phyloP scores from a whole-genome alignment of 2,888 invertebrate genomes.

The Chloroclysta siterata region DNA sequence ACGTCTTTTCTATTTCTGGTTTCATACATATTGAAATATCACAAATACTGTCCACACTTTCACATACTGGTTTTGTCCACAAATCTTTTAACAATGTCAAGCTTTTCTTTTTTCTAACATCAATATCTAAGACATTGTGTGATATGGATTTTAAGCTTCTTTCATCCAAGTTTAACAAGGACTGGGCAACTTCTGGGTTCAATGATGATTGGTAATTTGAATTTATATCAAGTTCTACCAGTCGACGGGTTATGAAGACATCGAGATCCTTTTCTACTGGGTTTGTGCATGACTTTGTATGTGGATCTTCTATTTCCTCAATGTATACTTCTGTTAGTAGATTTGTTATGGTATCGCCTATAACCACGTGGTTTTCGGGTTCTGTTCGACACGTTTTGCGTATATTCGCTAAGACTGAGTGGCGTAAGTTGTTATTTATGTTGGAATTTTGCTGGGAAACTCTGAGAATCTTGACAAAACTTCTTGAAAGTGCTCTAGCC shows the following conservation, averaged over 20 bases:
- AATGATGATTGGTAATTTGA: conserved; percentile 49
- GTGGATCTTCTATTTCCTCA: conserved; percentile 43
- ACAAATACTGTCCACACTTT: conserved; percentile 32
- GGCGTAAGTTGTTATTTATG: conserved; percentile 61
- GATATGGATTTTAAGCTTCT: conserved; percentile 52
- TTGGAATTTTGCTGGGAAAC: conserved; percentile 58
- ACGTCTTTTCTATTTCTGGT: conserved; percentile 60
- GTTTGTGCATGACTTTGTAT: conserved; percentile 22
- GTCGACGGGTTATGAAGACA: conserved; percentile 61
- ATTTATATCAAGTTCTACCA: conserved; percentile 56
- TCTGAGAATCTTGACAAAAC: conserved; percentile 68
- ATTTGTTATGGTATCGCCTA: conserved; percentile 59
- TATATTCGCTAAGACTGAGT: conserved; percentile 64
- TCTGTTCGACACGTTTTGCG: conserved; percentile 64
- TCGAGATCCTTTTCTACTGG: conserved; percentile 57
- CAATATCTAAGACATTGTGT: conserved; percentile 62
- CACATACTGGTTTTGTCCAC: conserved; percentile 52
- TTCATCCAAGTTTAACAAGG: conserved; percentile 66
- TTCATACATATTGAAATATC: conserved; percentile 67
- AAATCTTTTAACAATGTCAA: conserved; percentile 56
- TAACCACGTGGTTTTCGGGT: conserved; percentile 60
- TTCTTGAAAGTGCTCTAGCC: conserved; percentile 64
- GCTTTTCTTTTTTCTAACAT: conserved; percentile 43
- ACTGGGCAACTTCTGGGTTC: conserved; percentile 68
- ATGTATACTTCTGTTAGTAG: conserved; percentile 58